Evolutionary conservation across 2,113 vertebrate species (phyloP).

Genomic region (Azemiops feae): DNA sequence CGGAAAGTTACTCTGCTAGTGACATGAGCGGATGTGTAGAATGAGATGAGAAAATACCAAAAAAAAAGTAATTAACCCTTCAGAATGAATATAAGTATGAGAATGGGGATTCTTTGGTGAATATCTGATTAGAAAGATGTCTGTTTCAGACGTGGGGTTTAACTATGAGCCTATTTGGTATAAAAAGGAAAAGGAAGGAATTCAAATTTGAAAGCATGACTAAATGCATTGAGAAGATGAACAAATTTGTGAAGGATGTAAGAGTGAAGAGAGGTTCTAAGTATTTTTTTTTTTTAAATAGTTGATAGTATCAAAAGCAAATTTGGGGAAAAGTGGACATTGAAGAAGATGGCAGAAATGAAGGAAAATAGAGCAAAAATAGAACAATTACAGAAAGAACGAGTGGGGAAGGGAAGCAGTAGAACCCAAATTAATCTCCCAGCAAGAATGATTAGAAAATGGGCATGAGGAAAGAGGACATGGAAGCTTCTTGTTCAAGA

Average conservation of each 20-base stretch:
- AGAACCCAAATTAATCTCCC: neutral
- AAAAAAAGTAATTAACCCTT: neutral
- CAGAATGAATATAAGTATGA: neutral
- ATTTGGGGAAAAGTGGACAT: neutral
- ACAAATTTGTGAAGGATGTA: neutral
- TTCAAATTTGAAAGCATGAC: neutral
- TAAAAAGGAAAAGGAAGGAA: neutral
- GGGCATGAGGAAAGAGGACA: neutral
- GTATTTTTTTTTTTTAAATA: neutral
- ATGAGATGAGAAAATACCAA: neutral
- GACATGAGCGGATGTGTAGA: neutral
- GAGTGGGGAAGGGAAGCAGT: neutral
- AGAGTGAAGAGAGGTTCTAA: neutral
- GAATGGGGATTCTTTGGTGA: neutral
- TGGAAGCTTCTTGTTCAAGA: neutral
- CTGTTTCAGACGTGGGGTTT: neutral
- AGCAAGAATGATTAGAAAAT: neutral
- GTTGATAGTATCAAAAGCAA: neutral
- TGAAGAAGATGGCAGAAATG: neutral
- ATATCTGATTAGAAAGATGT: neutral
- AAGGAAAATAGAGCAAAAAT: neutral
- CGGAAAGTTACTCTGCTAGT: neutral
- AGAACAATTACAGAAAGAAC: neutral
- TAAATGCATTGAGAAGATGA: neutral
- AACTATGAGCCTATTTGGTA: neutral